Percentiles rank a stretch among this genome's conserved stretches.
Evolutionary conservation across 2,113 vertebrate genomes (phyloP).

Genomic region (Shinisaurus crocodilurus): DNA sequence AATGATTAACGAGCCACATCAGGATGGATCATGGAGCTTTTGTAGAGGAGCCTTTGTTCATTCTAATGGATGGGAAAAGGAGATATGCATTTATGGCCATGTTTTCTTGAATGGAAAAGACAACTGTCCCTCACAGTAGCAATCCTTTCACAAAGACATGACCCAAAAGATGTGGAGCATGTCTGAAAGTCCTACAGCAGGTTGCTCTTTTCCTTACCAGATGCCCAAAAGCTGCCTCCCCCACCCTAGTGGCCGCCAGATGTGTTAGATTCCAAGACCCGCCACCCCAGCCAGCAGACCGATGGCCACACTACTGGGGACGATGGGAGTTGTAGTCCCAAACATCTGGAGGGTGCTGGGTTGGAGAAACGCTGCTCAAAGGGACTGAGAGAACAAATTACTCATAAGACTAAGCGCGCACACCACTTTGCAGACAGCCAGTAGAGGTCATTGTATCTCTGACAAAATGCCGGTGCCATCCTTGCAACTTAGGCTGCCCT

Average conservation of each 20-base stretch:
- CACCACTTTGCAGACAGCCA: constrained; percentile 66
- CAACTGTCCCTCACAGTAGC: accelerated
- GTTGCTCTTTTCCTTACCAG: neutral
- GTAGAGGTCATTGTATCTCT: constrained; percentile 73
- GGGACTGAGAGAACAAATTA: neutral
- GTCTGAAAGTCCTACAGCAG: neutral
- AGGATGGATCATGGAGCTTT: neutral
- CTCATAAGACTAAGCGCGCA: neutral
- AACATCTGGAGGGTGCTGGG: too few relatives aligned
- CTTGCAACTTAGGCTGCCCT: constrained; percentile 4
- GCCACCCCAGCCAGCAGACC: too few relatives aligned
- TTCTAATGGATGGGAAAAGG: neutral
- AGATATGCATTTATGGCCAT: neutral
- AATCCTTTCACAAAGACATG: neutral
- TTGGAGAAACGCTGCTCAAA: neutral
- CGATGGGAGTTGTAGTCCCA: too few relatives aligned
- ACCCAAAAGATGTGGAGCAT: neutral
- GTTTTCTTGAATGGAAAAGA: constrained; percentile 7
- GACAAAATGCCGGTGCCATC: constrained; percentile 44
- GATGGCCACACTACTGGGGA: too few relatives aligned
- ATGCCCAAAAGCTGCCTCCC: too few relatives aligned
- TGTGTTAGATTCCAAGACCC: too few relatives aligned
- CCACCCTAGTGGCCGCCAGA: too few relatives aligned
- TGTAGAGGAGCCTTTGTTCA: neutral
- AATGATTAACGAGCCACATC: constrained; percentile 26